Evolutionary conservation across 2,888 invertebrate species (phyloP).

Genomic region (Leptinotarsa rubiginosa): DNA sequence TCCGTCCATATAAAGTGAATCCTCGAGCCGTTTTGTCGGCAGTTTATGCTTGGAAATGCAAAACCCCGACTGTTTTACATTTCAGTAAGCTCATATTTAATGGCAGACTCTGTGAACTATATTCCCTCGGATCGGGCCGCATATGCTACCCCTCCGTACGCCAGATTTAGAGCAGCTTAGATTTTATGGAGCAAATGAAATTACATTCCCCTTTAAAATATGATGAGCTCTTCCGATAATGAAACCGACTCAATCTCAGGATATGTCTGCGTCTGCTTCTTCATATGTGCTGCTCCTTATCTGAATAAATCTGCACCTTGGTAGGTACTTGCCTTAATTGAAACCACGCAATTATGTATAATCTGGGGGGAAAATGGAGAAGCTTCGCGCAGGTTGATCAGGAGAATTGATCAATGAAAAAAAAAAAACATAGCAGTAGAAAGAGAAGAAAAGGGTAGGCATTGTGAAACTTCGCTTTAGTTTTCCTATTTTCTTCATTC

Average conservation of each 20-base stretch:
- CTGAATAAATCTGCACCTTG: constrained; percentile 26
- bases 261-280: constrained; percentile 41
- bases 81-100: constrained; percentile 69
- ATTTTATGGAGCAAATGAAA: constrained; percentile 69
- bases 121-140: constrained; percentile 63
- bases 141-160: constrained; percentile 64
- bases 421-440: too few relatives aligned
- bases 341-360: constrained; percentile 3
- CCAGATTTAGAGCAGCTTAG: constrained; percentile 67
- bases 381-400: background rate
- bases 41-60: constrained; percentile 68
- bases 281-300: constrained; percentile 35
- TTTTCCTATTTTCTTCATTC: too few relatives aligned
- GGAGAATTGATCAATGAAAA: too few relatives aligned
- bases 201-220: constrained; percentile 69
- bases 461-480: too few relatives aligned
- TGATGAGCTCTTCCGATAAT: constrained; percentile 69
- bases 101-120: constrained; percentile 66
- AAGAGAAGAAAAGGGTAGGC: too few relatives aligned
- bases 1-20: constrained; percentile 66
- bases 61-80: constrained; percentile 69
- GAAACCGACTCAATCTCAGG: constrained; percentile 65
- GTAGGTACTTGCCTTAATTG: constrained; percentile 28
- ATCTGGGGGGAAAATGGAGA: background rate
- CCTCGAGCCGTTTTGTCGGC: constrained; percentile 67